Percentiles rank a stretch among this genome's conserved stretches.
Evolutionary conservation across 2,888 invertebrate species (phyloP).

Genomic region (Lucinisca nassula): DNA sequence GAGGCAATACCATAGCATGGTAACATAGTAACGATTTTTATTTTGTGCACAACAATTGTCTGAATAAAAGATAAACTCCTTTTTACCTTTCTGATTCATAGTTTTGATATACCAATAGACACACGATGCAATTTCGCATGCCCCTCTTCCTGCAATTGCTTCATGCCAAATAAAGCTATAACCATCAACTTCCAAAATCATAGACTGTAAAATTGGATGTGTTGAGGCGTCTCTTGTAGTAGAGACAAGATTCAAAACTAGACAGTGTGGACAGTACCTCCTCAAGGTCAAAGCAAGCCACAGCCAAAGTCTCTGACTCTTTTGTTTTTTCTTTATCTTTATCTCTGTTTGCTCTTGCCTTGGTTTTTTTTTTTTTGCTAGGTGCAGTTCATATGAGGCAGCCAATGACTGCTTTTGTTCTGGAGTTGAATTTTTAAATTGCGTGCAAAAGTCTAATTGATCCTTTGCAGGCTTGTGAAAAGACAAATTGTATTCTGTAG

Average conservation of each 20-base stretch:
- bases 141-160: neutral
- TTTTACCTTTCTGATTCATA: slow-evolving; percentile 19
- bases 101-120: slow-evolving; percentile 35
- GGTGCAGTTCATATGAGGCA: neutral
- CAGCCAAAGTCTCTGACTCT: neutral
- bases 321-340: neutral
- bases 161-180: too few relatives aligned
- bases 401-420: neutral
- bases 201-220: too few relatives aligned
- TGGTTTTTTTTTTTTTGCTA: neutral
- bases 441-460: neutral
- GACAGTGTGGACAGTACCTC: neutral
- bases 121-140: slow-evolving; percentile 56
- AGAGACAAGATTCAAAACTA: neutral
- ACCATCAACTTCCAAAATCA: too few relatives aligned
- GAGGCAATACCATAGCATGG: slow-evolving; percentile 46
- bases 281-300: neutral
- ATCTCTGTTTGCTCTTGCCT: neutral
- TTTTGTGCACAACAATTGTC: slow-evolving; percentile 38
- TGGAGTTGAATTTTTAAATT: neutral
- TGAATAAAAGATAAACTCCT: too few relatives aligned
- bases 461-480: neutral
- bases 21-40: slow-evolving; percentile 50
- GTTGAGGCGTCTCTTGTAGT: neutral
- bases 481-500: neutral